Evolutionary conservation across 2,797 vertebrate genomes (phyloP).

Genomic region (Discoglossus pictus): DNA sequence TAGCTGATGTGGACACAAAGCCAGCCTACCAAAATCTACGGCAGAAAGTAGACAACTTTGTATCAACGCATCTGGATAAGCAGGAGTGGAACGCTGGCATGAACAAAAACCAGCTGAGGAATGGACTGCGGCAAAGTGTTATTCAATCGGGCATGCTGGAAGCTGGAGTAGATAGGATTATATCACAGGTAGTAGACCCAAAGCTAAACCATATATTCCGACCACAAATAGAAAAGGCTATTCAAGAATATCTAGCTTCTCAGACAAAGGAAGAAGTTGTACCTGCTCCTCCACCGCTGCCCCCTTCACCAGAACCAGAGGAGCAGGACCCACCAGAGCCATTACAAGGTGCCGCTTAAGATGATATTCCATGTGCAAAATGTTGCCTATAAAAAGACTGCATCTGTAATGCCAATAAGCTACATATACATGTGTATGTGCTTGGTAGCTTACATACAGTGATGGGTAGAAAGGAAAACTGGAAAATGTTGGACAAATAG

Average conservation of each 20-base stretch:
- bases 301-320: slow-evolving; percentile 72
- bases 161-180: slow-evolving; percentile 90
- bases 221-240: slow-evolving; percentile 89
- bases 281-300: slow-evolving; percentile 62
- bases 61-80: slow-evolving; percentile 90
- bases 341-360: slow-evolving; percentile 85
- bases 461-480: background rate
- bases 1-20: slow-evolving; percentile 97
- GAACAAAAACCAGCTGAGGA: slow-evolving; percentile 97
- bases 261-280: slow-evolving; percentile 82
- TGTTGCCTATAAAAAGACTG: background rate
- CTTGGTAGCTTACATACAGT: slow-evolving; percentile 10
- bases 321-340: slow-evolving; percentile 74
- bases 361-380: slow-evolving; percentile 6
- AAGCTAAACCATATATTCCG: slow-evolving; percentile 89
- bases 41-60: slow-evolving; percentile 97
- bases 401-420: slow-evolving; percentile 17
- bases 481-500: background rate
- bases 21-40: slow-evolving; percentile 96
- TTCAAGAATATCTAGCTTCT: slow-evolving; percentile 85
- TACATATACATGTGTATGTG: background rate
- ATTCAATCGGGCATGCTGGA: slow-evolving; percentile 95
- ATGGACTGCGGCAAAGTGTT: slow-evolving; percentile 90
- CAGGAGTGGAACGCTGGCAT: slow-evolving; percentile 95
- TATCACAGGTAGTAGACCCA: slow-evolving; percentile 92